Evolutionary conservation across 2,113 vertebrate species (phyloP).

Genomic region (Anseranas semipalmata): DNA sequence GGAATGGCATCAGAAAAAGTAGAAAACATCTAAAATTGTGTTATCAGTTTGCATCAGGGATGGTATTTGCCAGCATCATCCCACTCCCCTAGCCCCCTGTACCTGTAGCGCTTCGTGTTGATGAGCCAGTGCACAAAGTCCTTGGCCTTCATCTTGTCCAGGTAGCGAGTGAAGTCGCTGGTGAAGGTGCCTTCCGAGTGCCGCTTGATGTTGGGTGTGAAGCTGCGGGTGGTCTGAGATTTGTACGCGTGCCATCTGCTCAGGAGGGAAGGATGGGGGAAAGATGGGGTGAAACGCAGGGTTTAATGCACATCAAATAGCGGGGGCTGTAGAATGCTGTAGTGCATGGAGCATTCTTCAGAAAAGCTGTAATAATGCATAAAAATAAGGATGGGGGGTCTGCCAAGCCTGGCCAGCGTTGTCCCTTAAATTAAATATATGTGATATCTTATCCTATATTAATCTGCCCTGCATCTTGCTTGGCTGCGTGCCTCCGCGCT

Average conservation of each 20-base stretch:
- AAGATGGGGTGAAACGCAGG: rapidly evolving
- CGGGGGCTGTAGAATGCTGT: no score
- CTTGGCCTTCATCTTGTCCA: conserved; percentile 84
- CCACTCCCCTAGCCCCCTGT: neutral
- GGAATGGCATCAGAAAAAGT: neutral
- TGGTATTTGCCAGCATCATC: neutral
- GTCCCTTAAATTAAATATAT: rapidly evolving
- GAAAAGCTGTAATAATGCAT: neutral
- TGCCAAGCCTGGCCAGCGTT: neutral
- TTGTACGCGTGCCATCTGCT: conserved; percentile 58
- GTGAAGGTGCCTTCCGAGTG: conserved; percentile 85
- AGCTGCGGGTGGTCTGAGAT: neutral
- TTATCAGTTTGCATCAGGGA: rapidly evolving
- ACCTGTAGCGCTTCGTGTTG: conserved; percentile 71
- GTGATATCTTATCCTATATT: rapidly evolving
- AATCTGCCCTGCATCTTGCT: neutral
- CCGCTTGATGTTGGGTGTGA: conserved; percentile 59
- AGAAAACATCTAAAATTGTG: rapidly evolving
- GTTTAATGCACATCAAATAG: rapidly evolving
- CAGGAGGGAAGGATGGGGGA: neutral
- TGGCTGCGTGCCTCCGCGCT: rapidly evolving
- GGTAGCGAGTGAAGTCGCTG: conserved; percentile 77
- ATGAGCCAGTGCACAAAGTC: conserved; percentile 86
- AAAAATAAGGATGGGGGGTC: neutral
- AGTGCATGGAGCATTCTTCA: neutral